Conservation (phyloP, 1,140 invertebrate species). For the Aradophagus sp. region DNA sequence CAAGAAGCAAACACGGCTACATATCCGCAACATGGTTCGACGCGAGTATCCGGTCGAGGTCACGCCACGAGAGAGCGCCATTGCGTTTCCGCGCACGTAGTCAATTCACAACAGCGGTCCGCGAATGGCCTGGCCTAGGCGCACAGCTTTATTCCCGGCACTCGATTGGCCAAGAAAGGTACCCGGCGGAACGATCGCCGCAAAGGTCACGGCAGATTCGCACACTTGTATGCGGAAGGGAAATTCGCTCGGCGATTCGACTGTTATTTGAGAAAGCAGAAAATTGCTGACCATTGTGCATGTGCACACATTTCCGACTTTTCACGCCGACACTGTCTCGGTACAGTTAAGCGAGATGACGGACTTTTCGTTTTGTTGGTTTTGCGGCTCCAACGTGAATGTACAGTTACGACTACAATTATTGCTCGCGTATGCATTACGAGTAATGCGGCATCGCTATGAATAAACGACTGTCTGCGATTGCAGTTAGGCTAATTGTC, state of each 20-base stretch:
- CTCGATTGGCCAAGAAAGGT: conserved; percentile 11
- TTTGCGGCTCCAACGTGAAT: too few relatives aligned
- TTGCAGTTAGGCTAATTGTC: too few relatives aligned
- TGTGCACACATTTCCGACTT: too few relatives aligned
- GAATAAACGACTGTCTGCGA: too few relatives aligned
- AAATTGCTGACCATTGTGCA: too few relatives aligned
- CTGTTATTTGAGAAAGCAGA: too few relatives aligned
- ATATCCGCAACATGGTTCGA: conserved; percentile 49
- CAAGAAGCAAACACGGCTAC: conserved; percentile 50
- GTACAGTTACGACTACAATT: too few relatives aligned
- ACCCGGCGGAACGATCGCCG: conserved; percentile 36
- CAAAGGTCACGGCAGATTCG: conserved; percentile 49
- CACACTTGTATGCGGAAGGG: conserved; percentile 47
- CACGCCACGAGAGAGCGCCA: conserved; percentile 29
- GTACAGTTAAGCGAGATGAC: too few relatives aligned
- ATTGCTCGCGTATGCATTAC: too few relatives aligned
- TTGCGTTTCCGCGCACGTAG: conserved; percentile 49
- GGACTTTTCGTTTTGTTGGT: too few relatives aligned
- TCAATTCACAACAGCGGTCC: conserved; percentile 22
- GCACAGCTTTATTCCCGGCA: conserved; percentile 11
- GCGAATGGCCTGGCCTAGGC: conserved; percentile 3
- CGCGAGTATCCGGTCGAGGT: conserved; percentile 45
- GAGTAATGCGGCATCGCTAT: too few relatives aligned
- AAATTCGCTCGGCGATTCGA: conserved; percentile 30
- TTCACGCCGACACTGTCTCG: too few relatives aligned